Evolutionary conservation across 2,113 vertebrate species (phyloP).

Genomic region (Amphiprion ocellaris): DNA sequence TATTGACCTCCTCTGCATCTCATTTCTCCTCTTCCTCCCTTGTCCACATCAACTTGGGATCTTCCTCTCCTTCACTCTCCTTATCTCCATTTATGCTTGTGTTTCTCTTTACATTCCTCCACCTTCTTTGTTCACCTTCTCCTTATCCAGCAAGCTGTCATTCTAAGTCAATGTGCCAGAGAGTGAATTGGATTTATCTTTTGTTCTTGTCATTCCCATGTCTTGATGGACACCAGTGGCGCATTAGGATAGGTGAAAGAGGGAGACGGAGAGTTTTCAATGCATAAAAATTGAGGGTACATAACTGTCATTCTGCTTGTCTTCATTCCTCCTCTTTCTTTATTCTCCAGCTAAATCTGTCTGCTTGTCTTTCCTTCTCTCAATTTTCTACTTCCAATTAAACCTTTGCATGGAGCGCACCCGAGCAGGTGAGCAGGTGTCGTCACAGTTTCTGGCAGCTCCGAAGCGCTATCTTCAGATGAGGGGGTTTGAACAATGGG

Average conservation of each 20-base stretch:
- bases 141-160: conserved; percentile 72
- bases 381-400: conserved; percentile 52
- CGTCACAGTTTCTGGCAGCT: conserved; percentile 46
- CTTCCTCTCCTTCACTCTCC: conserved; percentile 18
- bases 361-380: conserved; percentile 29
- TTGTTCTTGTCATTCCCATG: conserved; percentile 48
- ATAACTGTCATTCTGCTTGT: conserved; percentile 10
- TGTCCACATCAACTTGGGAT: conserved; percentile 18
- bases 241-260: conserved; percentile 24
- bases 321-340: conserved; percentile 33
- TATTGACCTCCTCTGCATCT: conserved; percentile 36
- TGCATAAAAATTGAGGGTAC: conserved; percentile 6
- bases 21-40: conserved; percentile 23
- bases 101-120: conserved; percentile 17
- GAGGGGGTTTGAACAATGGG: conserved; percentile 47
- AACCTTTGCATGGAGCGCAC: conserved; percentile 41
- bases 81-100: conserved; percentile 30
- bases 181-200: conserved; percentile 46
- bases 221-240: conserved; percentile 44
- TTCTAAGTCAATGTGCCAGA: conserved; percentile 37
- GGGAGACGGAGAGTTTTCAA: background rate
- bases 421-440: conserved; percentile 65
- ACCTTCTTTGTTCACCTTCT: conserved; percentile 47
- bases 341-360: conserved; percentile 38
- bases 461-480: conserved; percentile 26